Evolutionary conservation across 2,797 vertebrate genomes (phyloP).

Genomic region (Lithobates sylvaticus): DNA sequence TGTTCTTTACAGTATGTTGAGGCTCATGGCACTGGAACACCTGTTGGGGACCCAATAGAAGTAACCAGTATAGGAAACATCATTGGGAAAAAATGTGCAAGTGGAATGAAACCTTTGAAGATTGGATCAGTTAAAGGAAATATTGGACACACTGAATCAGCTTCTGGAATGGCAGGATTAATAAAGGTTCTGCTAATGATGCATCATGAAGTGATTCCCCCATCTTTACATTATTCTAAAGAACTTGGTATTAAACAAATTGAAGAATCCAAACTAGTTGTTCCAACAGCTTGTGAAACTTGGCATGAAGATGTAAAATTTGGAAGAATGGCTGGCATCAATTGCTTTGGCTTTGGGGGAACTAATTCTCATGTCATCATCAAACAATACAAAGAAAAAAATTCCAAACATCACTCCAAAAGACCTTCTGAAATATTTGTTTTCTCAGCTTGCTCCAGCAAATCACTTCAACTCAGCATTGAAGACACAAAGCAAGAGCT

Average conservation of each 20-base stretch:
- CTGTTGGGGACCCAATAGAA: conserved; percentile 82
- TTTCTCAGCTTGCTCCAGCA: conserved; percentile 81
- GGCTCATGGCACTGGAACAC: conserved; percentile 88
- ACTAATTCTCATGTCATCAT: conserved; percentile 87
- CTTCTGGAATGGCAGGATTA: conserved; percentile 86
- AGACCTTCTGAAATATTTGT: conserved; percentile 74
- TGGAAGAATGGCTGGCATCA: conserved; percentile 83
- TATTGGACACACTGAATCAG: conserved; percentile 89
- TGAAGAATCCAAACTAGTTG: conserved; percentile 76
- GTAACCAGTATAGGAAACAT: conserved; percentile 80
- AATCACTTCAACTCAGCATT: conserved; percentile 76
- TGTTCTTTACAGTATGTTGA: conserved; percentile 84
- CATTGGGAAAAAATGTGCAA: conserved; percentile 77
- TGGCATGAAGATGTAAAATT: conserved; percentile 77
- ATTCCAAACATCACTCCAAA: conserved; percentile 60
- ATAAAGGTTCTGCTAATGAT: conserved; percentile 93
- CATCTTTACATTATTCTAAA: conserved; percentile 83
- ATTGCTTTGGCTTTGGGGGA: conserved; percentile 91
- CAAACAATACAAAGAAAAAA: conserved; percentile 73
- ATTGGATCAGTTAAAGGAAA: conserved; percentile 90
- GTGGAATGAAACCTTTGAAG: conserved; percentile 68
- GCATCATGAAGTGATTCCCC: conserved; percentile 84
- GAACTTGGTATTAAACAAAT: conserved; percentile 76
- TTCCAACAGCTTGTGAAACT: conserved; percentile 76
- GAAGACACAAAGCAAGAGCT: conserved; percentile 75